Evolutionary conservation across 2,888 invertebrate species (phyloP).

Genomic region (Hipparchia semele): DNA sequence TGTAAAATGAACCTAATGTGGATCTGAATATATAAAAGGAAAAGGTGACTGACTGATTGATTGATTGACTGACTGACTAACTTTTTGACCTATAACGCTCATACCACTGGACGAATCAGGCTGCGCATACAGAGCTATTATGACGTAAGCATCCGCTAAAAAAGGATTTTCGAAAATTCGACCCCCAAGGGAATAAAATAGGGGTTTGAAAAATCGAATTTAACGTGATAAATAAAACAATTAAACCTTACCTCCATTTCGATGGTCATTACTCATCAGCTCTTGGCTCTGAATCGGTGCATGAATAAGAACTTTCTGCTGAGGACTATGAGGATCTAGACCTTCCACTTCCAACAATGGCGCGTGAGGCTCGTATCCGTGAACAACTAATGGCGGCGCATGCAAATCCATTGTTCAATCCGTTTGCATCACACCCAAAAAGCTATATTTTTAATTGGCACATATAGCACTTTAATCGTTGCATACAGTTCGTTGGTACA

Average conservation of each 20-base stretch:
- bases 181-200: too few relatives aligned
- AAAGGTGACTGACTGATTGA: too few relatives aligned
- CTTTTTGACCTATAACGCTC: too few relatives aligned
- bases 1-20: too few relatives aligned
- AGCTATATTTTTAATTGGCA: constrained; percentile 27
- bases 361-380: constrained; percentile 77
- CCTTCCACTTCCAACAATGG: constrained; percentile 76
- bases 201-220: too few relatives aligned
- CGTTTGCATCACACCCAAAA: constrained; percentile 39
- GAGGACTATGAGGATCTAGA: constrained; percentile 75
- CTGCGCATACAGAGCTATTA: too few relatives aligned
- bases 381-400: constrained; percentile 73
- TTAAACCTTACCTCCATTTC: constrained; percentile 69
- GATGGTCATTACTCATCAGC: constrained; percentile 68
- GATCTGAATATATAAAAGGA: too few relatives aligned
- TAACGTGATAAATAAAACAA: too few relatives aligned
- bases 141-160: too few relatives aligned
- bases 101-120: too few relatives aligned
- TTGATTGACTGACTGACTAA: too few relatives aligned
- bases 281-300: constrained; percentile 76
- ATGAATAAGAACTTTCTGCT: constrained; percentile 77
- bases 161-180: too few relatives aligned
- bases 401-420: constrained; percentile 68
- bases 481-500: constrained; percentile 48
- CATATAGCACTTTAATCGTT: constrained; percentile 48